phyloP scores from a whole-genome alignment of 2,797 vertebrate species.

The Zalophus californianus region DNA sequence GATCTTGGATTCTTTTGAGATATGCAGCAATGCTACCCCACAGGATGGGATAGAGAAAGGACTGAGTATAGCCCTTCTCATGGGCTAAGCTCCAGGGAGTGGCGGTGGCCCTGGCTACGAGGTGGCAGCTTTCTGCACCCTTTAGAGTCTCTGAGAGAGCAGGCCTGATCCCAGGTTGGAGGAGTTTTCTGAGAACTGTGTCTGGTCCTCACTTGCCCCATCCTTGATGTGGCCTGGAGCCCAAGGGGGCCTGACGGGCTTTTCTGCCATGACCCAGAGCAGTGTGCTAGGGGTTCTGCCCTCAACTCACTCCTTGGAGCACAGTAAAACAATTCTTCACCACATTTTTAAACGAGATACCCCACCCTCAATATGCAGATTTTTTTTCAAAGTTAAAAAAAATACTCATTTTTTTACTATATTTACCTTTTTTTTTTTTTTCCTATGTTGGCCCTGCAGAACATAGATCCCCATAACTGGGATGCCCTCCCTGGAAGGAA shows the following conservation, averaged over 20 bases:
- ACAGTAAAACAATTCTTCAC: neutral
- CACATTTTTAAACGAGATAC: neutral
- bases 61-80: no score
- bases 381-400: neutral
- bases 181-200: neutral
- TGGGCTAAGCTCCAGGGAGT: accelerated
- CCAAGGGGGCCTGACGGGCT: neutral
- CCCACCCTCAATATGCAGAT: neutral
- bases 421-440: neutral
- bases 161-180: neutral
- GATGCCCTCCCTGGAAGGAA: neutral
- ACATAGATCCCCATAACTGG: neutral
- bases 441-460: neutral
- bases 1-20: neutral
- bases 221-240: neutral
- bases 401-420: neutral
- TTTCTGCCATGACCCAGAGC: neutral
- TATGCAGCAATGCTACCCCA: neutral
- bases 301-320: neutral
- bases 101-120: neutral
- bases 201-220: neutral
- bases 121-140: neutral
- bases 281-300: accelerated
- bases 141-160: accelerated
- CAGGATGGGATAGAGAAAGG: neutral